Evolutionary conservation across 2,113 vertebrate species (phyloP), one percentile per base, ranked within the genome.

Genomic region (Centropus unirufus): DNA sequence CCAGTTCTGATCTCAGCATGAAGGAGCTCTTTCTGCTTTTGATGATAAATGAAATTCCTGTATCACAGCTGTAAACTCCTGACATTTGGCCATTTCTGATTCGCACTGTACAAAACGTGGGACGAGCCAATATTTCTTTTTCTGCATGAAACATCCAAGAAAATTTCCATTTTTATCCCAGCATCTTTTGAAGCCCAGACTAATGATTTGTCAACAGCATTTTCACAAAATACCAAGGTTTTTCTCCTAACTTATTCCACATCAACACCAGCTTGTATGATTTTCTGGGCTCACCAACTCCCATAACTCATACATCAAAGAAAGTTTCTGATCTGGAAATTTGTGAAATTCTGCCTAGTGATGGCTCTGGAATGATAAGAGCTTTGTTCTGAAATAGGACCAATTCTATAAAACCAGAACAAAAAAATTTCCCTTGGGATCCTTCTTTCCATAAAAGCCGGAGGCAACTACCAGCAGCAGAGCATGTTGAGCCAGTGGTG

Each of bases 1-100:
- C 94, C 94, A 96, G 88, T 90, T 94, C 93, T 97, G 90, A 95
- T 96, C 96, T 97, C 94, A 93, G 90, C 83, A 91, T 93, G 93
- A 95, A 97, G 92, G 83, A 97, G 94, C 52, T 96, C 70, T 94
- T 95, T 94, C 93, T 93, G 75, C 54, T 96, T 92, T 96, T 94
- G 80, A 96, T 97, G 88, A 95, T 90, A 95, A 96, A 95, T 93
- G 57, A 93, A 96, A 96, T 92, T 94, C 76, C 73, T 81, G 64
- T 81, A 94, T 92, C 4, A 1, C 88, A 96, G 93, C 92, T 95
- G 93, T 85, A 78, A 57, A 83, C 85, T 90, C 69, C 80, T 87
- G 83, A 84, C 76, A 92, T 74, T 75, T 80, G 46, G 78, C 83
- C 88, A 84, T 92, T 96, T 94, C 66, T 90, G 92, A 81, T 93